phyloP scores from a whole-genome alignment of 2,888 invertebrate species.

The Ypsolopha scabrella region DNA sequence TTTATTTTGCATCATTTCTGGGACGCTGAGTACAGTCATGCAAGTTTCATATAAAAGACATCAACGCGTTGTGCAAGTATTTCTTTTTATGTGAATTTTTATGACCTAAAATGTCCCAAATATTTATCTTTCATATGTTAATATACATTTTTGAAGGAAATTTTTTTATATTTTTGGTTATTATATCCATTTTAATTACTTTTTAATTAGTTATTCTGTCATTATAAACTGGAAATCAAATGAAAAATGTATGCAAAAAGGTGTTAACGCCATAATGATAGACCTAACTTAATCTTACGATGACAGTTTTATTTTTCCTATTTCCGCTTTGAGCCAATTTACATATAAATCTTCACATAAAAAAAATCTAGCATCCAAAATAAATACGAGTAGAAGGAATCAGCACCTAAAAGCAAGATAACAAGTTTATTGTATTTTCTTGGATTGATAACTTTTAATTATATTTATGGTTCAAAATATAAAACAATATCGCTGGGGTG shows the following conservation, averaged over 20 bases:
- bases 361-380: neutral
- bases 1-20: too few relatives aligned
- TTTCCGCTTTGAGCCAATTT: neutral
- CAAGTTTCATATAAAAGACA: slow-evolving; percentile 30
- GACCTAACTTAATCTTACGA: neutral
- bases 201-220: neutral
- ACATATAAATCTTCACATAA: neutral
- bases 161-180: too few relatives aligned
- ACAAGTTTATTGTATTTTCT: neutral
- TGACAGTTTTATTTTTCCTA: neutral
- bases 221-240: neutral
- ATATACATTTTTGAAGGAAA: neutral
- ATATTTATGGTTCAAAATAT: slow-evolving; percentile 43
- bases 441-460: slow-evolving; percentile 11
- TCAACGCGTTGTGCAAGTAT: slow-evolving; percentile 24
- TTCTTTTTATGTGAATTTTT: neutral
- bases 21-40: too few relatives aligned
- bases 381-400: neutral
- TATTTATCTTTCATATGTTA: neutral
- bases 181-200: too few relatives aligned
- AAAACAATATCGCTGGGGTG: slow-evolving; percentile 26
- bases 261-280: neutral
- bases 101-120: neutral
- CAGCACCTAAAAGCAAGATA: neutral
- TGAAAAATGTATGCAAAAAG: neutral